A percentile compares a stretch with the other conserved stretches of the same genome.
Evolutionary conservation across 2,113 vertebrate species (phyloP).

Genomic region (Grammomys dolichurus): DNA sequence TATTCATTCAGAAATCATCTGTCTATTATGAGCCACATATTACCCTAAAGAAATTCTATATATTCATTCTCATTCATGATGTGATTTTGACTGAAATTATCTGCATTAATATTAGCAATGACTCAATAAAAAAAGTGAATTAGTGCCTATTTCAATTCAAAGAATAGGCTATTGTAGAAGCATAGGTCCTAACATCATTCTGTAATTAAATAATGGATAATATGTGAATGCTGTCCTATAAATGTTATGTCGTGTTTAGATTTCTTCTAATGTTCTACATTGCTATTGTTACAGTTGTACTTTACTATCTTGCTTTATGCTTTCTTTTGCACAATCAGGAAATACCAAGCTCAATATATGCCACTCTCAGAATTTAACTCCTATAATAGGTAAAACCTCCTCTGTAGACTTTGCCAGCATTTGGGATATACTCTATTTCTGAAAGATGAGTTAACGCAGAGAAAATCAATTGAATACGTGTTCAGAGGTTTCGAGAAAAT

Average conservation of each 20-base stretch:
- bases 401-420: neutral
- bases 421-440: neutral
- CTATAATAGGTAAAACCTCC: neutral
- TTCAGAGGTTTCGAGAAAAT: constrained; percentile 14
- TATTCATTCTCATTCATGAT: constrained; percentile 16
- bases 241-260: neutral
- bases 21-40: neutral
- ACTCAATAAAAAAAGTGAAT: neutral
- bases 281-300: neutral
- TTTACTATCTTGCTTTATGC: neutral
- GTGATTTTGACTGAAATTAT: constrained; percentile 6
- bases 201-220: neutral
- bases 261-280: neutral
- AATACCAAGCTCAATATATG: neutral
- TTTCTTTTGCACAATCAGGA: neutral
- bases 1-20: constrained; percentile 24
- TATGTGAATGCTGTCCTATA: neutral
- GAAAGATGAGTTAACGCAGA: constrained; percentile 8
- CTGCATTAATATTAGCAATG: neutral
- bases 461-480: constrained; percentile 39
- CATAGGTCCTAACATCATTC: neutral
- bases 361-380: neutral
- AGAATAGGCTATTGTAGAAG: neutral
- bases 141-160: constrained; percentile 15
- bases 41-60: neutral